Conservation (phyloP, 2,888 invertebrate genomes). For the Deilephila elpenor region DNA sequence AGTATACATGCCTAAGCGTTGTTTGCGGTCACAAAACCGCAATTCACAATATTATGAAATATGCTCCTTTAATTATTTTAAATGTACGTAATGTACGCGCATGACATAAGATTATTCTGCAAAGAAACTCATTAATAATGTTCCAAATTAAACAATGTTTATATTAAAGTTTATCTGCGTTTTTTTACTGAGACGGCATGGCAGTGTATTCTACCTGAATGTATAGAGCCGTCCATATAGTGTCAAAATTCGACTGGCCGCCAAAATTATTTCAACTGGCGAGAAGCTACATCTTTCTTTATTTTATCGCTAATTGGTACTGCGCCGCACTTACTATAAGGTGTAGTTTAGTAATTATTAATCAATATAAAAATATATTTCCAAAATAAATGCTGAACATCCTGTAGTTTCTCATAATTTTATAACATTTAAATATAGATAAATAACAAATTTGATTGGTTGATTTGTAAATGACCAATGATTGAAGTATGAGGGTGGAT, state of each 20-base stretch:
- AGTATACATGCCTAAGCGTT: too few relatives aligned
- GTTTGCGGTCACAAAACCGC: neutral
- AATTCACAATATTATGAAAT: neutral
- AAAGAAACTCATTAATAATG: neutral
- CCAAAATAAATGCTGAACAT: neutral
- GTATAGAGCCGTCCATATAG: too few relatives aligned
- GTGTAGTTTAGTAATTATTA: too few relatives aligned
- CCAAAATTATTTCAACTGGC: too few relatives aligned
- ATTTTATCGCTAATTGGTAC: too few relatives aligned
- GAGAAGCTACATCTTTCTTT: too few relatives aligned
- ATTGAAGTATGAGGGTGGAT: conserved; percentile 4
- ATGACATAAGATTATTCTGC: neutral
- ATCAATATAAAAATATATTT: neutral
- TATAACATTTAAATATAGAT: conserved; percentile 1
- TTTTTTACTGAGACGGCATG: neutral
- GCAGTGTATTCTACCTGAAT: too few relatives aligned
- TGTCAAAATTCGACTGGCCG: too few relatives aligned
- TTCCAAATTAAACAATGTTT: neutral
- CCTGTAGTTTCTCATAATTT: neutral
- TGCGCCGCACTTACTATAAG: too few relatives aligned
- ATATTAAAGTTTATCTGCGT: neutral
- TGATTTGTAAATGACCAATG: conserved; percentile 6
- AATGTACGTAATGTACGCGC: neutral
- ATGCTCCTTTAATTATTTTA: neutral
- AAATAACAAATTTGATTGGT: neutral